A percentile compares a stretch with the other conserved stretches of the same genome.
Conservation (phyloP, 2,888 invertebrate genomes). For the Coleophora deauratella region DNA sequence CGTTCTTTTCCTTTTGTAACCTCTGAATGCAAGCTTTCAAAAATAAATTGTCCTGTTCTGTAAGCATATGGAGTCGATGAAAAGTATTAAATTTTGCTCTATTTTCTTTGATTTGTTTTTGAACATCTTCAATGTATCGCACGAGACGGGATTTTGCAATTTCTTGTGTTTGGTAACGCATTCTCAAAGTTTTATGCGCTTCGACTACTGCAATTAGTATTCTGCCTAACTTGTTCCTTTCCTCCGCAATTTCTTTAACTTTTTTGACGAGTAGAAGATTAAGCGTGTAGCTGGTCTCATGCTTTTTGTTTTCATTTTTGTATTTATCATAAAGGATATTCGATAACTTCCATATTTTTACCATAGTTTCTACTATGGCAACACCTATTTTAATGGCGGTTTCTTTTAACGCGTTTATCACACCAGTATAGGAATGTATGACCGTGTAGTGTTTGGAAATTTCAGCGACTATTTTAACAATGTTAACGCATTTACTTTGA, state of each 20-base stretch:
- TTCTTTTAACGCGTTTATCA: conserved; percentile 22
- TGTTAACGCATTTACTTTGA: conserved; percentile 22
- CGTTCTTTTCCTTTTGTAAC: conserved; percentile 41
- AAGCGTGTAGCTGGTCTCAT: conserved; percentile 17
- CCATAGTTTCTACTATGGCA: conserved; percentile 19
- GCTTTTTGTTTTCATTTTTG: conserved; percentile 1
- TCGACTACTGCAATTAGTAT: conserved; percentile 42
- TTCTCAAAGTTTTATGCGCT: conserved; percentile 50
- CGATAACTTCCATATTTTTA: conserved; percentile 16
- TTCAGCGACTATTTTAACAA: conserved; percentile 12
- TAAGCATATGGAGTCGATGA: conserved; percentile 48
- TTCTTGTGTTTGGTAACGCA: conserved; percentile 41
- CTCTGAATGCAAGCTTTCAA: conserved; percentile 42
- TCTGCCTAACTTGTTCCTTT: conserved; percentile 40
- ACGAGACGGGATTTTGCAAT: conserved; percentile 45
- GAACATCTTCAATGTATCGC: conserved; percentile 37
- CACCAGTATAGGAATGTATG: too few relatives aligned
- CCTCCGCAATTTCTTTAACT: conserved; percentile 39
- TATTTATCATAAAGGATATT: conserved; percentile 7
- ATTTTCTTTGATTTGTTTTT: conserved; percentile 45
- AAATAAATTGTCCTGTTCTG: conserved; percentile 53
- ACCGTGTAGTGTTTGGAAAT: too few relatives aligned
- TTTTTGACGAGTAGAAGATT: conserved; percentile 38
- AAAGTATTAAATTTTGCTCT: conserved; percentile 42
- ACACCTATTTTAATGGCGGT: conserved; percentile 17